phyloP scores from a whole-genome alignment of 2,113 vertebrate genomes.

The Chaetops frenatus region DNA sequence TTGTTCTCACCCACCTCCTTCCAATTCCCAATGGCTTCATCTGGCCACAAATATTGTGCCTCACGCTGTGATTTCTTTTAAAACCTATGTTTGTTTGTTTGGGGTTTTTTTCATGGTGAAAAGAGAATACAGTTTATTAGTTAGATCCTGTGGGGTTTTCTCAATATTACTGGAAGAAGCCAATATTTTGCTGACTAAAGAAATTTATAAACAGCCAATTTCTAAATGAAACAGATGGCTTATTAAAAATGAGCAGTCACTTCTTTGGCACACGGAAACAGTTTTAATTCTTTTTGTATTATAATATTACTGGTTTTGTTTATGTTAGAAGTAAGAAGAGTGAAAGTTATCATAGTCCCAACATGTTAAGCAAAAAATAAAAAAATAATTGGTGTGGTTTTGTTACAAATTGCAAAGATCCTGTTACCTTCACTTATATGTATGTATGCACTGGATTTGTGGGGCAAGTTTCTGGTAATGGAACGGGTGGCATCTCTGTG shows the following conservation, averaged over 20 bases:
- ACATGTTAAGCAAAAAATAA: neutral
- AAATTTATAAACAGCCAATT: constrained; percentile 51
- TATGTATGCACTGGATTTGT: neutral
- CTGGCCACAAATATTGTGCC: neutral
- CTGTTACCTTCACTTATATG: neutral
- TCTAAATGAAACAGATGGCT: constrained; percentile 57
- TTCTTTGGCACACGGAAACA: constrained; percentile 3
- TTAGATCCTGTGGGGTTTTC: neutral
- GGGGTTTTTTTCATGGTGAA: neutral
- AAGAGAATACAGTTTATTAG: constrained; percentile 13
- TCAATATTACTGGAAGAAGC: neutral
- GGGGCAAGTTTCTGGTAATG: neutral
- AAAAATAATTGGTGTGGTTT: neutral
- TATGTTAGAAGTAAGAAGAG: neutral
- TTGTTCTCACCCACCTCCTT: neutral
- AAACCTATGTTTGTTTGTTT: neutral
- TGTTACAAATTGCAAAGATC: neutral
- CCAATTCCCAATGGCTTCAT: neutral
- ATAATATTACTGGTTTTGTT: constrained; percentile 2
- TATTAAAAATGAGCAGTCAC: constrained; percentile 59
- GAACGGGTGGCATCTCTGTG: neutral
- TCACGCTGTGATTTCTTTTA: neutral
- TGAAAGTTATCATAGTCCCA: neutral
- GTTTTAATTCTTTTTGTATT: constrained; percentile 19
- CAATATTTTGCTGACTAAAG: constrained; percentile 23